These are phyloP conservation scores for Heterotilapia buettikoferi DNA, from an alignment of 2,113 vertebrate genomes.

Conservation along the genomic window DNA sequence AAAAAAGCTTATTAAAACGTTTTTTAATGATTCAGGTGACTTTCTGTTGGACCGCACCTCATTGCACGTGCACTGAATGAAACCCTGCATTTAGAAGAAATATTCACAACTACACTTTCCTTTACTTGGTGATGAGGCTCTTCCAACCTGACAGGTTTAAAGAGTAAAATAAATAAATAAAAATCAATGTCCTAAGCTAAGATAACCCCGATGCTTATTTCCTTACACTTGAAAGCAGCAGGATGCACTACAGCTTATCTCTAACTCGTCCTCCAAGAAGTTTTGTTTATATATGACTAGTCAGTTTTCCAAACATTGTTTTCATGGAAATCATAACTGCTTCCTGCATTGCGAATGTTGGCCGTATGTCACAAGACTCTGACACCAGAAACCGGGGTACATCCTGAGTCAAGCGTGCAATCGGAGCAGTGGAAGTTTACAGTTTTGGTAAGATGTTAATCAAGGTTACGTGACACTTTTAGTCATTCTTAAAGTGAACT, in stretches of 20 bases:
- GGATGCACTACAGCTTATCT: neutral
- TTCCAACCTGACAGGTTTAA: accelerated
- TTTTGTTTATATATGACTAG: neutral
- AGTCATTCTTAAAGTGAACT: neutral
- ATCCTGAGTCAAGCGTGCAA: neutral
- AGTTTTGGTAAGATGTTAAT: neutral
- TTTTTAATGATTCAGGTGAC: accelerated
- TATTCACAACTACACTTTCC: neutral
- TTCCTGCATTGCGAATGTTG: neutral
- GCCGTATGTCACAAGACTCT: neutral
- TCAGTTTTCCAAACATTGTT: neutral
- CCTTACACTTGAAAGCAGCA: neutral
- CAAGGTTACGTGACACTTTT: neutral
- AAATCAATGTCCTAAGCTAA: neutral
- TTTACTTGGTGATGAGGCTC: accelerated
- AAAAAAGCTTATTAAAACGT: neutral
- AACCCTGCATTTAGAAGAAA: neutral
- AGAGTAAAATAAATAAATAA: neutral
- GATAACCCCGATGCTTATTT: neutral
- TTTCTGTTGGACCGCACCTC: neutral
- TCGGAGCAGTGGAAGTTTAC: neutral
- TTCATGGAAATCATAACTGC: neutral
- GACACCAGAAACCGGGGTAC: neutral
- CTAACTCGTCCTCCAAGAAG: neutral
- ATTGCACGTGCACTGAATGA: neutral